Base-by-base conservation (phyloP, 2,888 invertebrate species). In the Chaitophorus viminalis region DNA sequence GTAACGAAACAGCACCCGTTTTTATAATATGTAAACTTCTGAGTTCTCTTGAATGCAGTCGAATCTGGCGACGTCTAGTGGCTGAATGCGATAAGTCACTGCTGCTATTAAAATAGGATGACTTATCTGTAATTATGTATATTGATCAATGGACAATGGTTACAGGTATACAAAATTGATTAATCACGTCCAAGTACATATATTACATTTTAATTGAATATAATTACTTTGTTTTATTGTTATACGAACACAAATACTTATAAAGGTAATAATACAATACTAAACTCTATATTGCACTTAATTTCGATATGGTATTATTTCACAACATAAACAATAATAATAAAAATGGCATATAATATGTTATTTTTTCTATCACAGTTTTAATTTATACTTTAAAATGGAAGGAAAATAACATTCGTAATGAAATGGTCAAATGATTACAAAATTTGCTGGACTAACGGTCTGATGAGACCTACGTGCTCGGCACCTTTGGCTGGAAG, bases 401-500 rank as follows among this genome's bases (percentile, higher is more conserved):
- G 85, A 87, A 87, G 86, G 79, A 87, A 84, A 87, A 79, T 79
- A 72, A 81, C 79, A 39, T 81, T 74, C 31, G 4, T 79, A 60
- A 60, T 86, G 29, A 54, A 78, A 86, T 86, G 21, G 74, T 79
- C 52, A 79, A 54, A 36, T 78, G 11, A 81, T 89, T 93, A 94
- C 92, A 94, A 93, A 90, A 97, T 93, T 92, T 96, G 96, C 90
- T 95, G 96, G 91, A 96, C 96, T 89, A 98, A 95, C 82, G 98
- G 98, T 91, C 97, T 96, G 90, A 97, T 94, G 89, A 99, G 94
- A 91, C 97, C 96, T 96, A 99, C 98, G 92, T 98, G 98, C 92
- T 98, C 98, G 36, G 98, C 98, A 86, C 98, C 98, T 90, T 97
- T 94, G 88, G 99, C 98, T 81, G 98, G 98, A 90, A 99, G 94